Conservation (phyloP, 1,140 invertebrate genomes). For the Trachelipus rathkii region DNA sequence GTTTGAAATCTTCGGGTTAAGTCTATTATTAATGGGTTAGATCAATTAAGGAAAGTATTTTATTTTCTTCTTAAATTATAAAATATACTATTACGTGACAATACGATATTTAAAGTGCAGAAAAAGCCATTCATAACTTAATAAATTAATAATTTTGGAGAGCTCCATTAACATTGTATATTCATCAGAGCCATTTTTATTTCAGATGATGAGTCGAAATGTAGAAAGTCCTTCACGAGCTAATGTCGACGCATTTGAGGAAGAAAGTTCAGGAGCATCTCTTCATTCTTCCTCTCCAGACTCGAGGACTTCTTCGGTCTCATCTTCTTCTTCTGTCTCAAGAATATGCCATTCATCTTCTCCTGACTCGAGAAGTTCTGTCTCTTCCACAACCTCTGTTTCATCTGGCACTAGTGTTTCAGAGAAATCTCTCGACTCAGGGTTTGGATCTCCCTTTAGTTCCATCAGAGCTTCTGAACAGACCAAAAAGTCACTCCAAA, state of each 20-base stretch:
- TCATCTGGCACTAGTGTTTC: not conserved
- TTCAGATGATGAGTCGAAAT: no score
- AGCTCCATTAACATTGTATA: no score
- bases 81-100: no score
- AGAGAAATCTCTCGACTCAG: not conserved
- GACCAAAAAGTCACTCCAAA: not conserved
- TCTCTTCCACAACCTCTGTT: not conserved
- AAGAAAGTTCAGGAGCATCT: not conserved
- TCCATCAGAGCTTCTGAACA: not conserved
- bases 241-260: no score
- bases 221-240: no score
- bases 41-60: no score
- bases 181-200: no score
- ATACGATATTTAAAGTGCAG: no score
- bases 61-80: no score
- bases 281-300: not conserved
- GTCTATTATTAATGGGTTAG: no score
- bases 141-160: no score
- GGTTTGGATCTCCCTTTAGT: not conserved
- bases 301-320: not conserved
- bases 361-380: not conserved
- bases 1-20: not conserved
- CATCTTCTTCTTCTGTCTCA: not conserved
- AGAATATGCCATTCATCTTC: not conserved
- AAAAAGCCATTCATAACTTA: no score